These are phyloP conservation scores for Coptodon rendalli DNA, from an alignment of 2,113 vertebrate species.

Conservation along the genomic window DNA sequence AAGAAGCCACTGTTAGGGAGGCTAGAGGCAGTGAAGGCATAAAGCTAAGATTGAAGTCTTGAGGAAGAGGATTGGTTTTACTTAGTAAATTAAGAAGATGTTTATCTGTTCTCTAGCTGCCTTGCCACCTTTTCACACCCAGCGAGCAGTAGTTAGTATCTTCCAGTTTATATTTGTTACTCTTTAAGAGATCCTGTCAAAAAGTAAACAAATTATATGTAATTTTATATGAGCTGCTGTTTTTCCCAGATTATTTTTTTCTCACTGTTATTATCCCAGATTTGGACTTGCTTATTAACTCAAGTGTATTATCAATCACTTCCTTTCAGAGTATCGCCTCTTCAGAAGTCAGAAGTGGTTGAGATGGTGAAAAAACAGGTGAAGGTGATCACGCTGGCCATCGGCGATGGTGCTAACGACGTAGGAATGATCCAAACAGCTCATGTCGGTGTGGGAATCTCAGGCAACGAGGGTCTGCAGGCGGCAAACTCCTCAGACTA, in stretches of 20 bases:
- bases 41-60: neutral
- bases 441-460: conserved; percentile 95
- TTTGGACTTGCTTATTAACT: neutral
- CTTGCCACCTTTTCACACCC: neutral
- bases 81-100: neutral
- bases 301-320: neutral
- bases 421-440: conserved; percentile 99
- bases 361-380: conserved; percentile 99
- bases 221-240: neutral
- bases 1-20: neutral
- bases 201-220: neutral
- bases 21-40: neutral
- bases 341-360: conserved; percentile 98
- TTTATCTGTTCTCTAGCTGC: neutral
- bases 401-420: conserved; percentile 96
- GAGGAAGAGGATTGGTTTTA: neutral
- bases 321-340: conserved; percentile 86
- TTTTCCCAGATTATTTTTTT: neutral
- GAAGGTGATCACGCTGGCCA: conserved; percentile 92
- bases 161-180: neutral
- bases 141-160: neutral
- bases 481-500: conserved; percentile 98
- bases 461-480: conserved; percentile 95
- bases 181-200: neutral
- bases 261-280: neutral